Evolutionary conservation across 2,888 invertebrate genomes (phyloP), one percentile per base, ranked within the genome.

Genomic region (Falcaria lacertinaria): DNA sequence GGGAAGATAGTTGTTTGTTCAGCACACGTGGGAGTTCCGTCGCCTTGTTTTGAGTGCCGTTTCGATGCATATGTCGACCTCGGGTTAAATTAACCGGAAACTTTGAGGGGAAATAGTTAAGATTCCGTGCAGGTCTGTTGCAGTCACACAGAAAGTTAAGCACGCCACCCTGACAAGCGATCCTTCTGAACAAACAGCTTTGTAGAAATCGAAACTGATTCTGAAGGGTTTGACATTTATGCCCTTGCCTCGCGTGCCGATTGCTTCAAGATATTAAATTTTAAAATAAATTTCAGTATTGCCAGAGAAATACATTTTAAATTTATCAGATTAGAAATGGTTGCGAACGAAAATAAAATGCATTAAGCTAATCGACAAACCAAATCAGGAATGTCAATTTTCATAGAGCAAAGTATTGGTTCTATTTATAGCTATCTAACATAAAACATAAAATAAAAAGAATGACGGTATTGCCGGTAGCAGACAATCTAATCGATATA

Each of bases 81-180:
- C 71, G 74, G 54, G 80, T 86, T 86, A 86, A 86, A 86, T 86
- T 85, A 85, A 84, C 84, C 84, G 85, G 84, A 85, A 88, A 84
- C 77, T 74, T 65, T 66, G 73, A 68, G 76, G 77, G 83, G 80
- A 79, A 77, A 80, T 78, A 75, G 79, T 87, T 84, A 75, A 81
- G 74, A 86, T 85, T 81, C 80, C 70, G 66, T 70, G 74, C 80
- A 76, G 77, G 80, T 80, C 59, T 64, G 67, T 57, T 65, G 74
- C 69, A 76, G 71, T 71, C 64, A 68, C 65, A 69, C 69, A 70
- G 69, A 72, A 70, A 71, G 64, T 70, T 70, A 71, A 73, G 70
- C 69, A 66, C 61, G 65, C 64, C 68, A 64, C 64, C 61, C 61
- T 49, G 48, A 41, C 37, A 37, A 37, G 15, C 37, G 37, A 37